Evolutionary conservation across 2,113 vertebrate species (phyloP).

Genomic region (Artemisiospiza belli): DNA sequence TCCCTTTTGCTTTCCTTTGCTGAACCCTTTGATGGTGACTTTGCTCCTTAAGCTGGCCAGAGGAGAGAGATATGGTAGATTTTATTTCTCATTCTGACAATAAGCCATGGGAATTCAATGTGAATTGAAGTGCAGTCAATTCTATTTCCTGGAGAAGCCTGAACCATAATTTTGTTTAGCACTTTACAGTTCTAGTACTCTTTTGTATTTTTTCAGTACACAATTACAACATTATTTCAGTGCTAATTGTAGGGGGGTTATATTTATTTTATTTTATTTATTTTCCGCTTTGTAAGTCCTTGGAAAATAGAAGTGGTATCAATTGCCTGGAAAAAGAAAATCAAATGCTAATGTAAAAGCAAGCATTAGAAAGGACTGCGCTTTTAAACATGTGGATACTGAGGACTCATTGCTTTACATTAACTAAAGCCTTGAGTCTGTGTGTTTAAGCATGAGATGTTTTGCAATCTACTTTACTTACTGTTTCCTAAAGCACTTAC

Average conservation of each 20-base stretch:
- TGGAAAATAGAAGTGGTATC: not conserved
- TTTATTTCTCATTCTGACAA: not conserved
- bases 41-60: not conserved
- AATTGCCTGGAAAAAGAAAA: not conserved
- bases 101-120: not conserved
- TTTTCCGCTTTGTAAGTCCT: not conserved
- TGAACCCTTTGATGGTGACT: not conserved
- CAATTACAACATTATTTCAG: not conserved
- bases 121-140: not conserved
- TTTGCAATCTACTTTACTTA: not conserved
- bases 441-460: not conserved
- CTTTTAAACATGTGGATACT: not conserved
- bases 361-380: not conserved
- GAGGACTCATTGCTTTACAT: not conserved
- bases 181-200: not conserved
- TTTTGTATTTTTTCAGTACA: not conserved
- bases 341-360: not conserved
- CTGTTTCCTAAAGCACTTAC: not conserved
- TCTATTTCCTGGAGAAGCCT: not conserved
- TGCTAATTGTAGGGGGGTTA: not conserved
- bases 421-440: not conserved
- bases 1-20: not conserved
- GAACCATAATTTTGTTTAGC: not conserved
- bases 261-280: not conserved
- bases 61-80: not conserved